phyloP scores from a whole-genome alignment of 2,888 invertebrate species.

The Ellobium chinense region DNA sequence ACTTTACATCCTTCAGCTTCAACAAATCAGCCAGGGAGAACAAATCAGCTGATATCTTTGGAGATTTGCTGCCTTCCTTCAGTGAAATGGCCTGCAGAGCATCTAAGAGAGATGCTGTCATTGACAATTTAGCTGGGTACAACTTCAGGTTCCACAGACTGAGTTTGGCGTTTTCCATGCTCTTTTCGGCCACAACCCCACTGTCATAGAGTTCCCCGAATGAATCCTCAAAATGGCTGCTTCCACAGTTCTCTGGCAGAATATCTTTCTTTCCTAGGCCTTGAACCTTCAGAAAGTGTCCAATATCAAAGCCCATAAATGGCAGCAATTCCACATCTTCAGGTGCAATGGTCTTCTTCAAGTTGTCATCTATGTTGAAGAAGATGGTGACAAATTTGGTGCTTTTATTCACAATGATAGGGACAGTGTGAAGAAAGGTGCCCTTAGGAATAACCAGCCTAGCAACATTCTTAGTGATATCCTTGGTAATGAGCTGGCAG shows the following conservation, averaged over 20 bases:
- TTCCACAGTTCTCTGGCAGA: neutral
- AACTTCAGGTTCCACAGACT: slow-evolving; percentile 70
- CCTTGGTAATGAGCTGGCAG: slow-evolving; percentile 63
- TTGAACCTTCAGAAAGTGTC: slow-evolving; percentile 44
- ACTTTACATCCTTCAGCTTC: slow-evolving; percentile 61
- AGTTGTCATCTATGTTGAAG: slow-evolving; percentile 71
- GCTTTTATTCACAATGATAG: slow-evolving; percentile 56
- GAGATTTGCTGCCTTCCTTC: neutral
- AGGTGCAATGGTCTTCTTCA: slow-evolving; percentile 66
- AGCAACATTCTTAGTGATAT: neutral
- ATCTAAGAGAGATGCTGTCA: slow-evolving; percentile 65
- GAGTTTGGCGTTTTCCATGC: neutral
- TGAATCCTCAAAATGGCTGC: neutral
- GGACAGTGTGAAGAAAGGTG: slow-evolving; percentile 75
- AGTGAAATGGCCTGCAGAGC: slow-evolving; percentile 47
- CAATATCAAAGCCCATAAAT: slow-evolving; percentile 59
- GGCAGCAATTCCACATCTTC: slow-evolving; percentile 54
- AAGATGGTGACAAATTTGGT: slow-evolving; percentile 72
- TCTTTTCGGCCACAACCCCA: neutral
- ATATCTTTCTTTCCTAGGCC: slow-evolving; percentile 27
- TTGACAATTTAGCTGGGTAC: slow-evolving; percentile 66
- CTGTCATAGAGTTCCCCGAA: neutral
- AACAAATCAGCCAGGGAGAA: slow-evolving; percentile 68
- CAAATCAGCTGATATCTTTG: neutral
- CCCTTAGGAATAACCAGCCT: slow-evolving; percentile 59